phyloP scores from a whole-genome alignment of 2,888 invertebrate genomes.

The Tipula unca region DNA sequence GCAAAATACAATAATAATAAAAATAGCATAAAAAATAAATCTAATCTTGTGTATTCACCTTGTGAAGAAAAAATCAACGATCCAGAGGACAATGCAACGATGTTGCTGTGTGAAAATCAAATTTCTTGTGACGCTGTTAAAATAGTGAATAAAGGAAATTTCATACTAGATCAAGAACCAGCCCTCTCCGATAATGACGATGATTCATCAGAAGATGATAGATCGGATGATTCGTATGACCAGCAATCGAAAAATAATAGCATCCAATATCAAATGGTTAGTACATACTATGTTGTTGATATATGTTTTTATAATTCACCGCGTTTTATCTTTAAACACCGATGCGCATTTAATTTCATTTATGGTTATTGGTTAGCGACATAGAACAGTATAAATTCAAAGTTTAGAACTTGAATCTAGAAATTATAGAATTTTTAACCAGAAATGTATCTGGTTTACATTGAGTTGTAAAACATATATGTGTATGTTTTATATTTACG shows the following conservation, averaged over 20 bases:
- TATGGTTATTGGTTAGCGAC: too few species aligned
- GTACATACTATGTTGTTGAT: not conserved
- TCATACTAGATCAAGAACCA: slow-evolving; percentile 34
- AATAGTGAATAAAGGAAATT: slow-evolving; percentile 26
- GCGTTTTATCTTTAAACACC: too few species aligned
- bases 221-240: slow-evolving; percentile 22
- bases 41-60: slow-evolving; percentile 33
- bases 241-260: not conserved
- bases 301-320: too few species aligned
- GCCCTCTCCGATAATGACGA: slow-evolving; percentile 31
- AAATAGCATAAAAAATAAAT: slow-evolving; percentile 28
- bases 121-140: not conserved
- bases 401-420: not conserved
- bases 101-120: not conserved
- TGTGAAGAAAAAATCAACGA: slow-evolving; percentile 36
- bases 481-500: not conserved
- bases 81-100: not conserved
- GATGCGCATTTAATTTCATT: too few species aligned
- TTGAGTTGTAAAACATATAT: not conserved
- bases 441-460: not conserved
- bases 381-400: not conserved
- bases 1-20: slow-evolving; percentile 27
- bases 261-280: not conserved
- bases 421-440: not conserved
- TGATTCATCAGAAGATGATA: slow-evolving; percentile 30